A percentile compares a stretch with the other conserved stretches of the same genome.
These are phyloP conservation scores for Marmota monax DNA, from an alignment of 2,113 vertebrate species.

Conservation along the genomic window DNA sequence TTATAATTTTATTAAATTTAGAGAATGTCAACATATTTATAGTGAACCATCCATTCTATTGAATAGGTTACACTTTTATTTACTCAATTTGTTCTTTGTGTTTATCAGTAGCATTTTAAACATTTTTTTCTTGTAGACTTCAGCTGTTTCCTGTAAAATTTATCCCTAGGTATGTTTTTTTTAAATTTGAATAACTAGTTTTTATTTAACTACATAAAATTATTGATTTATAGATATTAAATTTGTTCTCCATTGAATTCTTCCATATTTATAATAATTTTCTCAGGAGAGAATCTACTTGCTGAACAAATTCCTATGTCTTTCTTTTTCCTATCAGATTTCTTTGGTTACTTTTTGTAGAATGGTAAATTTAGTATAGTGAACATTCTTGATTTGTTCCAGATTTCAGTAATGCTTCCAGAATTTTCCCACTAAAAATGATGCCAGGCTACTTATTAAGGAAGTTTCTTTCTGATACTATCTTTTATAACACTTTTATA, in stretches of 20 bases:
- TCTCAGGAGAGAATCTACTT: neutral
- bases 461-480: neutral
- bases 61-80: conserved; percentile 25
- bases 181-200: neutral
- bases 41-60: neutral
- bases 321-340: conserved; percentile 23
- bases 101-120: neutral
- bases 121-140: neutral
- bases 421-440: neutral
- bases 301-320: neutral
- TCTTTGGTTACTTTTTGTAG: neutral
- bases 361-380: neutral
- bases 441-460: neutral
- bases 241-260: neutral
- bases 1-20: conserved; percentile 23
- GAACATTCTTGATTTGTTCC: neutral
- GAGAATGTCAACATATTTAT: neutral
- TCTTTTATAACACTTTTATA: conserved; percentile 18
- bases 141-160: neutral
- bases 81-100: neutral
- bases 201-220: neutral
- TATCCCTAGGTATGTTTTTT: neutral
- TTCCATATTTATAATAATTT: conserved; percentile 42
- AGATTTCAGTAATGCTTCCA: conserved; percentile 5
- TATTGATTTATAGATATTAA: neutral